These are phyloP conservation scores for Nebria salina DNA, from an alignment of 2,888 invertebrate species.

Conservation along the genomic window DNA sequence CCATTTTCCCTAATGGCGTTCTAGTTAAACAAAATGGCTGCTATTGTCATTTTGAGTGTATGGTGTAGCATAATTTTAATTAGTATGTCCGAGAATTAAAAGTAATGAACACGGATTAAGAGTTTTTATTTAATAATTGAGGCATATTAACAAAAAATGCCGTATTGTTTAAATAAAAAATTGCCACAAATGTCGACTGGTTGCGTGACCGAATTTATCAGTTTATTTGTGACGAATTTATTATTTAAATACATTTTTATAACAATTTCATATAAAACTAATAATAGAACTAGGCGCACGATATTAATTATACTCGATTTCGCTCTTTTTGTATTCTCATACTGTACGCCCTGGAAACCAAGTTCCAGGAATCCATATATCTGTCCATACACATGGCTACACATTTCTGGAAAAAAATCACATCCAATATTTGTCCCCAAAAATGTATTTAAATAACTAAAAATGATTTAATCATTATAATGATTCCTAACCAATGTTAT, in stretches of 20 bases:
- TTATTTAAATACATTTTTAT: not conserved
- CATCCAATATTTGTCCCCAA: conserved; percentile 21
- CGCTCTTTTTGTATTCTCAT: conserved; percentile 85
- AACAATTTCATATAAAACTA: conserved; percentile 36
- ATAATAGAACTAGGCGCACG: conserved; percentile 34
- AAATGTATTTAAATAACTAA: not conserved
- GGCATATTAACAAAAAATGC: conserved; percentile 41
- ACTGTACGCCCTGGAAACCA: conserved; percentile 90
- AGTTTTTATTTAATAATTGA: not conserved
- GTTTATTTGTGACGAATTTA: conserved; percentile 10
- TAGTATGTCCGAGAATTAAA: not conserved
- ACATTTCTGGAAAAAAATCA: conserved; percentile 79
- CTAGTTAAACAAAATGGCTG: too few species aligned
- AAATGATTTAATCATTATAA: too few species aligned
- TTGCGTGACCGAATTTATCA: not conserved
- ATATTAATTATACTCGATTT: conserved; percentile 52
- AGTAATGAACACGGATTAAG: not conserved
- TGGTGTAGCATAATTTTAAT: too few species aligned
- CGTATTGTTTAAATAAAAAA: conserved; percentile 18
- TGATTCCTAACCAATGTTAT: too few species aligned
- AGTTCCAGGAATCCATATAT: conserved; percentile 96
- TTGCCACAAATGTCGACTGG: conserved; percentile 2
- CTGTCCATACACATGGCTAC: conserved; percentile 98
- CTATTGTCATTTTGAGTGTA: too few species aligned
- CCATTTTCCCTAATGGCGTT: too few species aligned